These are phyloP conservation scores for Schizopygopsis pylzovi DNA, from an alignment of 2,797 vertebrate species.

Conservation along the genomic window DNA sequence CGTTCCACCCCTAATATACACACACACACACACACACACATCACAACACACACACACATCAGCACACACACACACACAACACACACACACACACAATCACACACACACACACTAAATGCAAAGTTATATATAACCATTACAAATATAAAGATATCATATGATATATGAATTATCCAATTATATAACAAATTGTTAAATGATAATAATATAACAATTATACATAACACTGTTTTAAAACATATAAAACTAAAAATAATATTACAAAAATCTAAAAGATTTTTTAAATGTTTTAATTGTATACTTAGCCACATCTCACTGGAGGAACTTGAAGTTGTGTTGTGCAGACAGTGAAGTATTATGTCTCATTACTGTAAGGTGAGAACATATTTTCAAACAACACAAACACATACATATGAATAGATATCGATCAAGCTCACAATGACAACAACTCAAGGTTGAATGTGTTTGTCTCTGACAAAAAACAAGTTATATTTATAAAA, in stretches of 20 bases:
- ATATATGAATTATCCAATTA: too few species aligned
- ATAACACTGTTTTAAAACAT: neutral
- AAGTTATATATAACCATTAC: too few species aligned
- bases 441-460: constrained; percentile 13
- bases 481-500: neutral
- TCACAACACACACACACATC: too few species aligned
- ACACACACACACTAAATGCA: too few species aligned
- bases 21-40: too few species aligned
- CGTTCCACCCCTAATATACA: too few species aligned
- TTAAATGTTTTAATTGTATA: neutral
- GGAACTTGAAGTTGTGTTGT: neutral
- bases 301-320: neutral
- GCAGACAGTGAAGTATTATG: constrained; percentile 35
- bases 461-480: constrained; percentile 7
- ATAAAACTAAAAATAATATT: neutral
- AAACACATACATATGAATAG: constrained; percentile 44
- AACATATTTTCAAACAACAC: constrained; percentile 50
- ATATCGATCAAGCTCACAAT: constrained; percentile 41
- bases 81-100: too few species aligned
- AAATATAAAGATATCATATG: too few species aligned
- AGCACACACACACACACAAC: too few species aligned
- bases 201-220: too few species aligned
- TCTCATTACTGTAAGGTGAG: constrained; percentile 43
- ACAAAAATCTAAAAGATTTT: neutral
- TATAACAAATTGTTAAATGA: too few species aligned